Percentiles rank a stretch among this genome's conserved stretches.
Conservation (phyloP, 2,113 vertebrate genomes). For the Nipponia nippon region DNA sequence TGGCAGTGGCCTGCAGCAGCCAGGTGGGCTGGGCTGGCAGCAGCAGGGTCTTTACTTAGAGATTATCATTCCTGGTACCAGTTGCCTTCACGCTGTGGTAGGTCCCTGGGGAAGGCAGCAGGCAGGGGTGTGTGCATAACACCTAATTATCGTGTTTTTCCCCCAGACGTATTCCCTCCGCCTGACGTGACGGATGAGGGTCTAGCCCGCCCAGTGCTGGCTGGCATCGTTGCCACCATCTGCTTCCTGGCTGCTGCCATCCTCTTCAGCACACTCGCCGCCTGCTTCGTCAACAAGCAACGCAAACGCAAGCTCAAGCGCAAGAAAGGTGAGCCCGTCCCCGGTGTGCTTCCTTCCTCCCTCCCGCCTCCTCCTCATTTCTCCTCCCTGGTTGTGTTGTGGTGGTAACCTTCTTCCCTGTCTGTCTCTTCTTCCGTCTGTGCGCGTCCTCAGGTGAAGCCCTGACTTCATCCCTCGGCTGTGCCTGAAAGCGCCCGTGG, state of each 20-base stretch:
- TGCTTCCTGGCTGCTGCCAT: conserved; percentile 97
- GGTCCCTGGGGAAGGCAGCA: background rate
- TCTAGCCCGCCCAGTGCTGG: conserved; percentile 92
- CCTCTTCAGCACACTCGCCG: conserved; percentile 96
- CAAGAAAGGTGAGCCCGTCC: conserved; percentile 85
- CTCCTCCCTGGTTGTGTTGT: background rate
- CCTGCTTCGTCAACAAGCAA: conserved; percentile 98
- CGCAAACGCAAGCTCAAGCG: conserved; percentile 96
- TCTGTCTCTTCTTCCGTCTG: conserved; percentile 55
- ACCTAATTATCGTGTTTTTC: background rate
- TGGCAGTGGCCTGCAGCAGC: background rate
- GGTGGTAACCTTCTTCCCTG: conserved; percentile 57
- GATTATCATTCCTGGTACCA: background rate
- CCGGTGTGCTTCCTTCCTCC: background rate
- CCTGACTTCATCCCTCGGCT: conserved; percentile 43
- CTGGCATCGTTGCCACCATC: conserved; percentile 97
- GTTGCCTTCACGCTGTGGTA: background rate
- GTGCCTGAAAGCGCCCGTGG: conserved; percentile 30
- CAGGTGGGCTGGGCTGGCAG: background rate
- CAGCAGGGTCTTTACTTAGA: background rate
- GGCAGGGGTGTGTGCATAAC: background rate
- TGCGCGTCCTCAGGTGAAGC: conserved; percentile 40
- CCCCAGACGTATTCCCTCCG: conserved; percentile 90
- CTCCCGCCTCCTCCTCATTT: background rate
- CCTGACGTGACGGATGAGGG: conserved; percentile 93